phyloP scores from a whole-genome alignment of 2,888 invertebrate species.

The Protophormia terraenovae region DNA sequence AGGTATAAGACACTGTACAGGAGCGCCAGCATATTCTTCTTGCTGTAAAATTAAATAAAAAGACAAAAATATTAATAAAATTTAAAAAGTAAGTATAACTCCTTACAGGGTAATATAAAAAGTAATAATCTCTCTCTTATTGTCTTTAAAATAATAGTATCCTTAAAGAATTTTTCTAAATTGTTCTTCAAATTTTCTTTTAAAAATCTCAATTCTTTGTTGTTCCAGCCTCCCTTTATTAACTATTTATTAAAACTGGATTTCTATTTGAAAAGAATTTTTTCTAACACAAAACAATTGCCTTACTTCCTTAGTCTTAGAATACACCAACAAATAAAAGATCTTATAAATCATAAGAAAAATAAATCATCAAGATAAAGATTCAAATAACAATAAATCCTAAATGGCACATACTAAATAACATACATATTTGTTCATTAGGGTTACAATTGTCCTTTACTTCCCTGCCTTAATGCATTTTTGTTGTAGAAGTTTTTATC shows the following conservation, averaged over 20 bases:
- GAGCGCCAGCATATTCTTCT: conserved; percentile 93
- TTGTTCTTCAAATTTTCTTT: neutral
- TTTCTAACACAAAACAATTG: neutral
- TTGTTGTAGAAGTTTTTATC: neutral
- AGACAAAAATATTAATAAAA: neutral
- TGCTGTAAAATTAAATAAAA: conserved; percentile 83
- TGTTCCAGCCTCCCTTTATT: neutral
- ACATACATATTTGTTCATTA: neutral
- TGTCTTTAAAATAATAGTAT: too few species aligned
- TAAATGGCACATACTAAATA: conserved; percentile 6
- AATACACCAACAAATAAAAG: neutral
- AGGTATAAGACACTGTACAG: conserved; percentile 90
- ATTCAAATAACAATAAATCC: conserved; percentile 5
- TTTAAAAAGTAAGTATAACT: neutral
- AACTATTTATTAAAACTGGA: neutral
- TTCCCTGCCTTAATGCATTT: neutral
- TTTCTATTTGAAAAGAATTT: neutral
- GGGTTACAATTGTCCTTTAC: neutral
- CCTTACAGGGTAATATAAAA: too few species aligned
- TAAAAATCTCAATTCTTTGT: neutral
- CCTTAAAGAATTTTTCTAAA: neutral
- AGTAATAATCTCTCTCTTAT: too few species aligned
- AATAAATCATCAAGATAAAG: conserved; percentile 42
- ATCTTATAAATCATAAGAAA: neutral
- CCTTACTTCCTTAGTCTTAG: neutral